Base-by-base conservation (phyloP, 2,113 vertebrate species). In the Dicrurus megarhynchus region DNA sequence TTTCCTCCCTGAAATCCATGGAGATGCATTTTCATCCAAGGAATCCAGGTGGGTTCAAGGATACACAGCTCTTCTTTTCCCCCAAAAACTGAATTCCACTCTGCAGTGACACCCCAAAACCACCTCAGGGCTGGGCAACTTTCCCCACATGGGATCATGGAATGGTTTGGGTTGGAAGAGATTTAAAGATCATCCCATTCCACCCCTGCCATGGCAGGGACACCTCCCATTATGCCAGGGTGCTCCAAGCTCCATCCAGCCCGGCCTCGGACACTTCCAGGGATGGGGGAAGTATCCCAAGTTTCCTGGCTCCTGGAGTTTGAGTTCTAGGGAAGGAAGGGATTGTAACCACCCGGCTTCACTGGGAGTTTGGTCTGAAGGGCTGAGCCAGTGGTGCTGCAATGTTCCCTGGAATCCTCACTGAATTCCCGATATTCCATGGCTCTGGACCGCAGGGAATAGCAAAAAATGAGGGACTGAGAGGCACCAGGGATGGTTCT, bases 1-100 rank as follows among this genome's bases (percentile, higher is more conserved):
- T 88, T 85, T 89, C 49, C 83, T 93, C 82, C 59, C 6, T 6
- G 27, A 27, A 81, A 56, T 47, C 63, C 63, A 21, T 14, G 60
- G 60, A 20, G 27, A 30, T 41, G 37, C 17, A 30, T 20, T 83
- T 49, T 33, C 60, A 60, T 27, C 80, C 84, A 53, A 14, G 39
- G 71, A 76, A 75, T 70, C n/a, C 59, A 84, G 35, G 21, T 57
- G 91, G 44, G 49, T 79, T 93, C 90, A 64, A n/a, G 68, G 79
- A 95, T 32, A 41, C 85, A 71, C 76, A 88, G 13, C 15, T 16
- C 28, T 69, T 95, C 74, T 82, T 96, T 59, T 63, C 84, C 88
- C 68, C 63, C 49, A n/a, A 53, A 88, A 63, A 32, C 4, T 32
- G 37, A 69, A 73, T 41, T 59, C 68, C 50, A 78, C 55, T 56